Percentiles rank a stretch among this genome's conserved stretches.
Evolutionary conservation across 2,113 vertebrate species (phyloP).

Genomic region (Notothenia rossii): DNA sequence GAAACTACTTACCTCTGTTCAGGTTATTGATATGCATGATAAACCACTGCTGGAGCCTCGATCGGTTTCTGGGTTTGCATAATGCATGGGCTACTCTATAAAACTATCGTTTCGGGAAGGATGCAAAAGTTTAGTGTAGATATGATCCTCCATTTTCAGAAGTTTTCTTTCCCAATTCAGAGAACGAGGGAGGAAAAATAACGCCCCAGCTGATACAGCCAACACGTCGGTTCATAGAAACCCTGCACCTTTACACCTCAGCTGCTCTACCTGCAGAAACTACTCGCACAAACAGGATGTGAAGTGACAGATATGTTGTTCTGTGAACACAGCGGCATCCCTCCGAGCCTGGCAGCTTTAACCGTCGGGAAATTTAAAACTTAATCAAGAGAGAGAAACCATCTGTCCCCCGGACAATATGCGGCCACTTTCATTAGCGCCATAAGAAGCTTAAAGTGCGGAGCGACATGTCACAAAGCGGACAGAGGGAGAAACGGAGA

Average conservation of each 20-base stretch:
- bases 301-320: conserved; percentile 24
- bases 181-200: neutral
- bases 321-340: conserved; percentile 34
- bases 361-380: conserved; percentile 67
- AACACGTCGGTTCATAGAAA: neutral
- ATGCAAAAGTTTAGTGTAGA: conserved; percentile 32
- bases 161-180: neutral
- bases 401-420: conserved; percentile 80
- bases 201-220: conserved; percentile 14
- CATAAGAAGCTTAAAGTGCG: conserved; percentile 80
- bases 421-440: conserved; percentile 79
- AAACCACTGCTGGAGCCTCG: neutral
- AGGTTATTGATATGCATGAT: conserved; percentile 15
- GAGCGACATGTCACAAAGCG: conserved; percentile 49
- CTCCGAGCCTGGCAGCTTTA: conserved; percentile 43
- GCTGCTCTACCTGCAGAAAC: conserved; percentile 32
- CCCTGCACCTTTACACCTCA: conserved; percentile 34
- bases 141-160: conserved; percentile 16
- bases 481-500: conserved; percentile 1
- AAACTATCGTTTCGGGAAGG: neutral
- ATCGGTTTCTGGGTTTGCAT: neutral
- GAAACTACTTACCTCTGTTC: conserved; percentile 41
- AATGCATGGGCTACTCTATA: neutral
- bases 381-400: conserved; percentile 82
- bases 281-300: conserved; percentile 8